Evolutionary conservation across 2,797 vertebrate species (phyloP).

Genomic region (Cercopithecus diana): DNA sequence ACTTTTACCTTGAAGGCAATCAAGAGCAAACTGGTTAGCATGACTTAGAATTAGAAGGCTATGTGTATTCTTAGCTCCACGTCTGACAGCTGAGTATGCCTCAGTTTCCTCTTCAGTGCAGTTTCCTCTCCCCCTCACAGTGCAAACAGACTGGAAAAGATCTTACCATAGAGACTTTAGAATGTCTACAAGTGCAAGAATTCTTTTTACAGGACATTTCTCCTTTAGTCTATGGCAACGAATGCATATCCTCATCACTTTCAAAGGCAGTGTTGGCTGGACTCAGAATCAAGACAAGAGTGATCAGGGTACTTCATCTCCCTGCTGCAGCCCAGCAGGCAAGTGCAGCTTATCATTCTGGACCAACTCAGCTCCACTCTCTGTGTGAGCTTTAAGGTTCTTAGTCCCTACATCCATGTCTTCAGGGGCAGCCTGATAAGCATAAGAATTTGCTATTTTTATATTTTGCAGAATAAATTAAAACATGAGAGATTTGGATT

Average conservation of each 20-base stretch:
- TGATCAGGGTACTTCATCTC: background rate
- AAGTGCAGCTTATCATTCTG: background rate
- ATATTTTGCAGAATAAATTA: slow-evolving; percentile 23
- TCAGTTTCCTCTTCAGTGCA: background rate
- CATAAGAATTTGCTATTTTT: background rate
- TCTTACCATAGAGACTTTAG: background rate
- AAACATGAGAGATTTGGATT: background rate
- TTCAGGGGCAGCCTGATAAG: background rate
- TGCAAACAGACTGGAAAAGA: background rate
- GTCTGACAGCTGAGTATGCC: background rate
- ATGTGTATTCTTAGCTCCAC: background rate
- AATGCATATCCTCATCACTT: background rate
- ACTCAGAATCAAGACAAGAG: background rate
- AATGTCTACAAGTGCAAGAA: background rate
- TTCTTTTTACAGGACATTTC: background rate
- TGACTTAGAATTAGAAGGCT: background rate
- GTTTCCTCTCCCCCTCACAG: background rate
- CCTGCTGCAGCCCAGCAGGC: background rate
- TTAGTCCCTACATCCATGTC: background rate
- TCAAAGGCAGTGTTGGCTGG: background rate
- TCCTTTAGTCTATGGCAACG: background rate
- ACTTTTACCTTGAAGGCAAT: background rate
- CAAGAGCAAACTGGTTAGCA: background rate
- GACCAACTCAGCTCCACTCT: background rate
- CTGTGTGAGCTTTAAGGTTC: background rate